Percentiles rank a stretch among this genome's conserved stretches.
Conservation (phyloP, 2,797 vertebrate species). For the Liasis olivaceus region DNA sequence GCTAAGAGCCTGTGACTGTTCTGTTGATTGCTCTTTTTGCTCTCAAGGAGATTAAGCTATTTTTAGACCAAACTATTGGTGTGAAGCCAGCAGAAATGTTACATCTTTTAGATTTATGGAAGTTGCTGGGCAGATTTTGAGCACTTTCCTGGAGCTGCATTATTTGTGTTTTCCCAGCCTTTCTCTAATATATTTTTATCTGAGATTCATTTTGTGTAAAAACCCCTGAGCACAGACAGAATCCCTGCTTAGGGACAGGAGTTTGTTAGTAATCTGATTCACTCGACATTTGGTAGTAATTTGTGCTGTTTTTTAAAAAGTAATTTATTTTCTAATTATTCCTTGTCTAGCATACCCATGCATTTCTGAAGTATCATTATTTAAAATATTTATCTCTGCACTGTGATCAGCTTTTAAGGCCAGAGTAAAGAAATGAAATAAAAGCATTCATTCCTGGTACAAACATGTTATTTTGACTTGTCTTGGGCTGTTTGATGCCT, state of each 20-base stretch:
- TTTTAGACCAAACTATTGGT: constrained; percentile 73
- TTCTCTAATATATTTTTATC: constrained; percentile 24
- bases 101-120: constrained; percentile 74
- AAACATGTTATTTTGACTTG: constrained; percentile 72
- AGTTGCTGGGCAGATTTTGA: constrained; percentile 74
- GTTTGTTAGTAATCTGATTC: constrained; percentile 69
- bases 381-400: constrained; percentile 81
- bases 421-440: constrained; percentile 72
- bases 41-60: constrained; percentile 76
- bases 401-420: constrained; percentile 73
- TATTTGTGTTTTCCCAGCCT: constrained; percentile 47
- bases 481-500: constrained; percentile 75
- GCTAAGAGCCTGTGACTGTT: constrained; percentile 46
- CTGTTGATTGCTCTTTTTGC: constrained; percentile 70
- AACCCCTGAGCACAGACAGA: constrained; percentile 11
- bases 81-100: constrained; percentile 70
- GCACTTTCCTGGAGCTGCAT: constrained; percentile 53
- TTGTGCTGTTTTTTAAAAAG: constrained; percentile 68
- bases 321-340: constrained; percentile 87
- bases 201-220: constrained; percentile 32
- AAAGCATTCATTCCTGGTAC: constrained; percentile 55
- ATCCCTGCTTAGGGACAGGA: constrained; percentile 25
- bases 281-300: constrained; percentile 66
- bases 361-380: constrained; percentile 74
- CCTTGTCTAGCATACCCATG: constrained; percentile 78